Evolutionary conservation across 2,888 invertebrate species (phyloP), one percentile per base, ranked within the genome.

Genomic region (Phragmatobia fuliginosa): DNA sequence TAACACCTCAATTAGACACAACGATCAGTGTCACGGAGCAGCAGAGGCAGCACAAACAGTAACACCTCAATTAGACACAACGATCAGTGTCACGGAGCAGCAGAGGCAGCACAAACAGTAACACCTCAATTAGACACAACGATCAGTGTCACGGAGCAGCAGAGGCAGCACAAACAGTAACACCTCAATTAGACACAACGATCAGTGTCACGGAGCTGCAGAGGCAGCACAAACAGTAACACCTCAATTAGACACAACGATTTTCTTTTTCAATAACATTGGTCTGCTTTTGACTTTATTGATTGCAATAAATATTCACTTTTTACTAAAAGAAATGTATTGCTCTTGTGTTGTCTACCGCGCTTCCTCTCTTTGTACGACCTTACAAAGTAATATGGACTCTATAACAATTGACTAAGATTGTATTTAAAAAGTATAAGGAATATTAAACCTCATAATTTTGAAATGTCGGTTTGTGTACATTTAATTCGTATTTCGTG

Each of bases 251-350:
- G 3, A 58, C 5, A 10, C 21, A 41, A 66, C 62, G 61, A 45
- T 59, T 45, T 18, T 41, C 21, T n/a, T 59, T 18, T 63, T 60
- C 63, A 63, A 63, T 63, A 67, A 31, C 59, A 21, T 31, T 58
- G 25, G 32, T 16, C 52, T 8, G 63, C 60, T 45, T 52, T 67
- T 70, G 49, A 66, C 25, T 63, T 52, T 32, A 62, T 71, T 61
- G 61, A 16, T 49, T 7, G 25, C 52, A 68, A 62, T 66, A 62
- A 72, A 71, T 63, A 62, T 60, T 62, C 52, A 60, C 67, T 64
- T 71, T 64, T 18, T 33, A 52, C 61, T 61, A 41, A 56, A 64
- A 71, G 52, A 71, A 60, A 52, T 60, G 64, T 25, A 63, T 28
- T 38, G 59, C n/a, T 41, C 59, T n/a, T 59, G n/a, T n/a, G n/a